Evolutionary conservation across 2,797 vertebrate species (phyloP).

Genomic region (Myotis findleyi): DNA sequence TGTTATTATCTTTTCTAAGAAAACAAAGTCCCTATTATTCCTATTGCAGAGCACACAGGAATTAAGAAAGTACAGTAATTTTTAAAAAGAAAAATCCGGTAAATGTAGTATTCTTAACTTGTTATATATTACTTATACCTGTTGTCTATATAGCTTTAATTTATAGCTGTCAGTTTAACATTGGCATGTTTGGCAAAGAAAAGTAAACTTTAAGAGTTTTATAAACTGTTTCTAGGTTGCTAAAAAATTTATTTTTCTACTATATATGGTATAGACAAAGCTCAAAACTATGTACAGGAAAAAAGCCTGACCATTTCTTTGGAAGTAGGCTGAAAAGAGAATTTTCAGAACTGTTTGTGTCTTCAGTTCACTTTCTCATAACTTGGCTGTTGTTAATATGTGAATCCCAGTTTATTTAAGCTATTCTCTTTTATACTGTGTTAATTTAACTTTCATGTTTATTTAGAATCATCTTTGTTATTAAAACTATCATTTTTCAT

Average conservation of each 20-base stretch:
- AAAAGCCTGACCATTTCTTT: conserved; percentile 87
- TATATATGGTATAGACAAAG: conserved; percentile 90
- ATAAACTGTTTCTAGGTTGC: conserved; percentile 92
- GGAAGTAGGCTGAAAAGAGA: conserved; percentile 87
- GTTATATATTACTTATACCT: conserved; percentile 88
- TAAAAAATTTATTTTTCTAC: conserved; percentile 93
- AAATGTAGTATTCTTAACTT: conserved; percentile 90
- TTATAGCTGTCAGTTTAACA: conserved; percentile 89
- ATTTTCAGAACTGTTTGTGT: conserved; percentile 85
- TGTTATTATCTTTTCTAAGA: conserved; percentile 91
- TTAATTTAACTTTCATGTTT: conserved; percentile 81
- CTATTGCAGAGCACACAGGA: conserved; percentile 90
- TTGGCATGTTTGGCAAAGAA: conserved; percentile 88
- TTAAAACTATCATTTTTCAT: conserved; percentile 78
- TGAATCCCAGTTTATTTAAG: conserved; percentile 85
- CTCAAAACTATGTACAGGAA: conserved; percentile 89
- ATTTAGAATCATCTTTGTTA: conserved; percentile 82
- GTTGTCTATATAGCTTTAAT: conserved; percentile 89
- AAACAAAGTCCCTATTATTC: conserved; percentile 87
- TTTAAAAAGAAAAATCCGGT: conserved; percentile 86
- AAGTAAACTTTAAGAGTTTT: conserved; percentile 90
- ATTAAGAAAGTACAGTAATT: conserved; percentile 88
- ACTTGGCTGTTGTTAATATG: conserved; percentile 85
- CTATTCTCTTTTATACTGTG: conserved; percentile 82
- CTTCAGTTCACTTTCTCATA: conserved; percentile 83